Evolutionary conservation across 2,888 invertebrate species (phyloP), one percentile per base, ranked within the genome.

Genomic region (Monochamus alternatus): DNA sequence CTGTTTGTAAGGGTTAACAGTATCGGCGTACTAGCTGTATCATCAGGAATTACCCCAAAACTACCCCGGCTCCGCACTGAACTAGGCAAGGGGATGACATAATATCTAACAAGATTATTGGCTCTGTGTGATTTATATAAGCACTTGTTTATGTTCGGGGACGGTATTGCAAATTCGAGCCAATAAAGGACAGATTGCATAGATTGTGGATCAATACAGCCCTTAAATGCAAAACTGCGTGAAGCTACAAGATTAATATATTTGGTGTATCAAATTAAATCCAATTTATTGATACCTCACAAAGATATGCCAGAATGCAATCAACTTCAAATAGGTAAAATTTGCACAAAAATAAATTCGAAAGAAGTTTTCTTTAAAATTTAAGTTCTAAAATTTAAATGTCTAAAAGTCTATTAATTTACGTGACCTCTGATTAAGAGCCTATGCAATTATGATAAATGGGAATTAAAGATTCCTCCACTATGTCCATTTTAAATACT

Each of bases 121-220:
- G 59, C 68, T 59, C 14, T 59, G 10, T 30, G 68, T 68, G 58
- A 59, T 66, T 66, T 68, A 68, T 58, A 68, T 43, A 68, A 66
- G 65, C 51, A 68, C 68, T 68, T 68, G 68, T 68, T 68, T 68
- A 68, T 68, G 68, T 52, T 68, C 14, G 51, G 32, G 58, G 51
- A 52, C 51, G 14, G 58, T n/a, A 43, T 51, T 43, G 38, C 44
- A 68, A 59, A 68, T 58, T 68, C 58, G 44, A 38, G 38, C 32
- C 12, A 58, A 59, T 59, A n/a, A 58, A 32, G 55, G 66, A 52
- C 51, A 52, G 51, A 67, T 55, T 52, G 52, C 52, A 67, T 55
- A 31, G 55, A 32, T 67, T 47, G 66, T 31, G 55, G 66, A 3
- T n/a, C 52, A 38, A 65, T 38, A 38, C 38, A 38, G 2, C 0